Percentiles rank a stretch among this genome's conserved stretches.
Evolutionary conservation across 2,797 vertebrate genomes (phyloP).

Genomic region (Cuniculus paca): DNA sequence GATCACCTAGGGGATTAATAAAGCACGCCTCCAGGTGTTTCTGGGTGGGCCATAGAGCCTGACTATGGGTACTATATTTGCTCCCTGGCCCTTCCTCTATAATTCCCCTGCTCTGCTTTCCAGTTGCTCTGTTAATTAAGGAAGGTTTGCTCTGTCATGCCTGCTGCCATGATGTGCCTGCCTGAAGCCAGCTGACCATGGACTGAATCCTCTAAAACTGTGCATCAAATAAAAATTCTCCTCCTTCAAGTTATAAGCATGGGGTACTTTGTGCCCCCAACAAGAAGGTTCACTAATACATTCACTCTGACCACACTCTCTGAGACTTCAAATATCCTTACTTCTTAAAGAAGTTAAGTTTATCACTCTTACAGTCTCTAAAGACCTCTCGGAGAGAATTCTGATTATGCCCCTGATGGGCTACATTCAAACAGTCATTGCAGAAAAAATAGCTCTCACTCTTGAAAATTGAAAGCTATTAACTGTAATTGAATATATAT

Average conservation of each 20-base stretch:
- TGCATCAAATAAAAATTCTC: background rate
- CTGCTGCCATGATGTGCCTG: background rate
- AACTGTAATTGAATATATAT: background rate
- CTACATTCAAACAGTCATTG: background rate
- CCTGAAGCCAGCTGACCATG: background rate
- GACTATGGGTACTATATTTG: background rate
- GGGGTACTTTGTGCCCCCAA: background rate
- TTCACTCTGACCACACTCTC: background rate
- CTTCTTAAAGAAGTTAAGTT: background rate
- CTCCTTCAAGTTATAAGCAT: background rate
- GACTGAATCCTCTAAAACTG: background rate
- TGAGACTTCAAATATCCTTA: background rate
- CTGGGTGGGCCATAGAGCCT: background rate
- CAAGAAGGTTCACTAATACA: background rate
- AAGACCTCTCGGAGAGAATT: conserved; percentile 25
- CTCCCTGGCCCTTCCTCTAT: background rate
- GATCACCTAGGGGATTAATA: background rate
- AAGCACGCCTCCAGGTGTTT: background rate
- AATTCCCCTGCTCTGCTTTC: background rate
- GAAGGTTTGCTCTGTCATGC: background rate
- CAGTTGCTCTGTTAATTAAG: background rate
- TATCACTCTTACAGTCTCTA: background rate
- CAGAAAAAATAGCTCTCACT: conserved; percentile 1
- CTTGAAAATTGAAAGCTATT: background rate
- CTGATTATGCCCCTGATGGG: background rate